phyloP scores from a whole-genome alignment of 2,113 vertebrate species.

The Oryzias celebensis region DNA sequence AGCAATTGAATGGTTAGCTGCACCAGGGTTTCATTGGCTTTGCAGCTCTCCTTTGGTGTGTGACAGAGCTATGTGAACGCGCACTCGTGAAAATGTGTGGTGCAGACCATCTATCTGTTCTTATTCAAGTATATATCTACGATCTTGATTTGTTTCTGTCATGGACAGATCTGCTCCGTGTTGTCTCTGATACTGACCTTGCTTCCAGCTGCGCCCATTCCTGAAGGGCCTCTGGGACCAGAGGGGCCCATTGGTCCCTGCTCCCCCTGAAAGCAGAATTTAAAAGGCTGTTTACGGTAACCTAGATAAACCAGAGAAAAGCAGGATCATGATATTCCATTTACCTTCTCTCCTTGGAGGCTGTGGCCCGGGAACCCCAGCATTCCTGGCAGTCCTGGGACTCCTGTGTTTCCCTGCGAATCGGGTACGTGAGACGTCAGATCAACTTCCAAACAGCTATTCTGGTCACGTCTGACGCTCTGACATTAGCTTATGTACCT shows the following conservation, averaged over 20 bases:
- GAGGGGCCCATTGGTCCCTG: constrained; percentile 66
- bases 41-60: no score
- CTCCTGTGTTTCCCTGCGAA: constrained; percentile 79
- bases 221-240: constrained; percentile 72
- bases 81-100: no score
- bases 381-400: constrained; percentile 62
- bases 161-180: no score
- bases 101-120: no score
- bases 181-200: constrained; percentile 65
- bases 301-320: neutral
- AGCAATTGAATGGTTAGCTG: no score
- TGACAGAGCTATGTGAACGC: no score
- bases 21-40: no score
- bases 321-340: neutral
- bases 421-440: constrained; percentile 13
- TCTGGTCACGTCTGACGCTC: neutral
- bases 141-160: no score
- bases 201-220: constrained; percentile 66
- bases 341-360: constrained; percentile 79
- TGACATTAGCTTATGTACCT: constrained; percentile 67
- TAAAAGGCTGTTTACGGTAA: neutral
- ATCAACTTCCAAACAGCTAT: constrained; percentile 10
- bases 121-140: no score
- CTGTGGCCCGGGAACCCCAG: constrained; percentile 71
- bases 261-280: constrained; percentile 63